Evolutionary conservation across 2,113 vertebrate genomes (phyloP).

Genomic region (Excalfactoria chinensis): DNA sequence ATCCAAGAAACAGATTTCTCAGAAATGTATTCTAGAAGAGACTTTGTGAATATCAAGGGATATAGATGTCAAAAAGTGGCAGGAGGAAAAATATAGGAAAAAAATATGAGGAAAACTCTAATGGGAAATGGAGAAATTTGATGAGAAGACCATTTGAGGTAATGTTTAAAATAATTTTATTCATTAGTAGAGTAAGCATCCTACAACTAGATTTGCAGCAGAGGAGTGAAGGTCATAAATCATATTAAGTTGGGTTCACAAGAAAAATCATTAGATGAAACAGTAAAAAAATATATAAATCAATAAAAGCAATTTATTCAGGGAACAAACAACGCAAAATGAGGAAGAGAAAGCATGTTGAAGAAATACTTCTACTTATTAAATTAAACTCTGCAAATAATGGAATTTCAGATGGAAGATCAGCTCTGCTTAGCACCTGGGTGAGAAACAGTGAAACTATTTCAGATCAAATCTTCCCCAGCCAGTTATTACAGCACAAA

Average conservation of each 20-base stretch:
- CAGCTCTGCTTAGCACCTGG: not conserved
- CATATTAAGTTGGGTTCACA: not conserved
- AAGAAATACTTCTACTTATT: constrained; percentile 5
- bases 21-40: not conserved
- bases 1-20: not conserved
- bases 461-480: not conserved
- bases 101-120: not conserved
- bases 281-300: not conserved
- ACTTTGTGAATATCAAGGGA: not conserved
- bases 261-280: constrained; percentile 33
- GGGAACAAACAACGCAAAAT: not conserved
- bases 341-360: not conserved
- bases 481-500: not conserved
- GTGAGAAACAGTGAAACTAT: not conserved
- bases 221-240: not conserved
- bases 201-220: not conserved
- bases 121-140: not conserved
- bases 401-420: not conserved
- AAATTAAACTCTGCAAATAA: not conserved
- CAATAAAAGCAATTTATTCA: constrained; percentile 30
- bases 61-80: not conserved
- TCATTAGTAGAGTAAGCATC: not conserved
- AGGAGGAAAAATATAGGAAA: not conserved
- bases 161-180: not conserved
- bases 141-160: not conserved